These are phyloP conservation scores for Lycocerus yunnanus DNA, from an alignment of 2,888 invertebrate genomes.

Conservation along the genomic window DNA sequence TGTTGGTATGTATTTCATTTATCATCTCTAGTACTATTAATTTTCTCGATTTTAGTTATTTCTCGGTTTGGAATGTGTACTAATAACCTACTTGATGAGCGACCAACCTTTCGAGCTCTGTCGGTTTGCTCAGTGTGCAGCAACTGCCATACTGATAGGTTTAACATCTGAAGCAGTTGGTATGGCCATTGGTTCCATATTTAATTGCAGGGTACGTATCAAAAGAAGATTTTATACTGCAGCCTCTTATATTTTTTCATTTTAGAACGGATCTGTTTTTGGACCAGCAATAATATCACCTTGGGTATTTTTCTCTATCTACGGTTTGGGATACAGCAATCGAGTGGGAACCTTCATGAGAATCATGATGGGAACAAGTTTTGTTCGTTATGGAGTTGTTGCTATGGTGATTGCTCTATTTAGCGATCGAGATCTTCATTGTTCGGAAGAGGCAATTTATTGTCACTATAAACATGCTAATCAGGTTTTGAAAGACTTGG, in stretches of 20 bases:
- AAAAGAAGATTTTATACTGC: neutral
- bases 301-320: constrained; percentile 62
- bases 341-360: neutral
- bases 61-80: constrained; percentile 57
- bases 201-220: constrained; percentile 61
- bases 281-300: constrained; percentile 63
- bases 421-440: neutral
- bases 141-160: constrained; percentile 64
- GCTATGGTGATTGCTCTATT: neutral
- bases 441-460: constrained; percentile 15
- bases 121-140: constrained; percentile 63
- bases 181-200: constrained; percentile 67
- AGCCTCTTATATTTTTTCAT: constrained; percentile 34
- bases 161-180: constrained; percentile 77
- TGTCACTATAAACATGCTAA: constrained; percentile 31
- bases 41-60: constrained; percentile 53
- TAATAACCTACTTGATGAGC: constrained; percentile 62
- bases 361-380: neutral
- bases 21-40: constrained; percentile 56
- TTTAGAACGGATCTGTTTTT: constrained; percentile 66
- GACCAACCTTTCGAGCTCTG: constrained; percentile 70
- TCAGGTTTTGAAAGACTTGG: constrained; percentile 23
- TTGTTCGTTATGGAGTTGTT: neutral
- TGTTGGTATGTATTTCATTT: constrained; percentile 22
- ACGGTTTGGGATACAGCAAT: constrained; percentile 64